These are phyloP conservation scores for Penaeus vannamei DNA, from an alignment of 1,140 invertebrate species.

Conservation along the genomic window DNA sequence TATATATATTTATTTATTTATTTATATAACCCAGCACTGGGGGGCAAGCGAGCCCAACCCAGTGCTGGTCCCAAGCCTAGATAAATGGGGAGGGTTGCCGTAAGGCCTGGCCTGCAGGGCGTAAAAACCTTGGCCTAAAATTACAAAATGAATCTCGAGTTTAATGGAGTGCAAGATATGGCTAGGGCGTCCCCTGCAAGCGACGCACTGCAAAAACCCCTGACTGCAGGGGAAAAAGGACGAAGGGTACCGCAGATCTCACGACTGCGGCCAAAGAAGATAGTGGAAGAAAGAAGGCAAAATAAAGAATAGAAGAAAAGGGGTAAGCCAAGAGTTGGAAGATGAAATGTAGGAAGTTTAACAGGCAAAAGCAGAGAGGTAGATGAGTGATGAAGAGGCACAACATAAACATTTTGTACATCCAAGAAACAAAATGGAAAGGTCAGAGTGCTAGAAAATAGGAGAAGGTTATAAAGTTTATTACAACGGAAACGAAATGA, in stretches of 20 bases:
- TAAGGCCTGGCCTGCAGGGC: too few relatives aligned
- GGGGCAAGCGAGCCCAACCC: too few relatives aligned
- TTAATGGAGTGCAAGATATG: too few relatives aligned
- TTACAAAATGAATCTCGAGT: too few relatives aligned
- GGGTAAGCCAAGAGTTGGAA: background rate
- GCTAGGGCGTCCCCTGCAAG: slow-evolving; percentile 3
- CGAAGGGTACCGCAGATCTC: slow-evolving; percentile 4
- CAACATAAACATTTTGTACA: background rate
- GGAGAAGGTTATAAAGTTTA: slow-evolving; percentile 7
- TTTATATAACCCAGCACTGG: too few relatives aligned
- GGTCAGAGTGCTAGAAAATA: background rate
- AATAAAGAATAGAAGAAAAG: slow-evolving; percentile 14
- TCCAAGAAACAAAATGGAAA: slow-evolving; percentile 6
- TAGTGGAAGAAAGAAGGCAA: background rate
- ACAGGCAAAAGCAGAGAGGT: background rate
- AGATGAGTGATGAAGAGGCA: background rate
- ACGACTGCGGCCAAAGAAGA: slow-evolving; percentile 5
- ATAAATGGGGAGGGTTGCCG: too few relatives aligned
- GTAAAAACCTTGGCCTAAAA: too few relatives aligned
- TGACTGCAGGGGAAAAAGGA: background rate
- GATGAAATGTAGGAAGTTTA: background rate
- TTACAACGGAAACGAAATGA: background rate
- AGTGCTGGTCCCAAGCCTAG: too few relatives aligned
- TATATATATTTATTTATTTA: too few relatives aligned
- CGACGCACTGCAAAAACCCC: background rate